Base-by-base conservation (phyloP, 2,797 vertebrate species). In the Dromococcyx pavoninus region DNA sequence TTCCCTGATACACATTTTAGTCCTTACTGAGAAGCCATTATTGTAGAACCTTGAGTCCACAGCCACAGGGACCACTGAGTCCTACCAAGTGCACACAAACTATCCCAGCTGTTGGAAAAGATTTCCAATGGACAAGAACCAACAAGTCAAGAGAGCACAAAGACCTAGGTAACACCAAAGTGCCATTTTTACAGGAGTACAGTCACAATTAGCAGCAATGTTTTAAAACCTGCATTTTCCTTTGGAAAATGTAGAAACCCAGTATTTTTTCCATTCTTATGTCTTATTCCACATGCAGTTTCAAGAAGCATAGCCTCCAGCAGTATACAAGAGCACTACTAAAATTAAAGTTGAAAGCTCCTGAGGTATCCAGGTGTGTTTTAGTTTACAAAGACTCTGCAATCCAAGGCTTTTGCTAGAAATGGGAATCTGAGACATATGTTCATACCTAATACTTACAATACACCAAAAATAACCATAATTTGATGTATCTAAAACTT, bases 11-110 rank as follows among this genome's bases (percentile, higher is more conserved):
- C 19, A 27, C 22, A 17, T 11, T 66, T 28, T 3, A 35, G 24
- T 22, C 27, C 18, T 0, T 15, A 39, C 13, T 27, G 21, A 60
- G 65, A 23, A 66, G 37, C 6, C 27, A 41, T 10, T 19, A 71
- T 3, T 9, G 35, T 0, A 35, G 6, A 5, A 22, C 30, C 18
- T 39, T 1, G 4, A 77, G 50, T 8, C 24, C 15, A 33, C 6
- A 28, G 7, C 13, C 56, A 66, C 18, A 53, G 62, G 39, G 51
- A 75, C 62, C 4, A 0, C 1, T 0, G 2, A 69, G 30, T 66
- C 37, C 41, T 27, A 73, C 12, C 18, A 56, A 41, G 11, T 2
- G 5, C 70, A 48, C 5, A 37, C 8, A 39, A 46, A 64, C 41
- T 27, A 43, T 0, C 46, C 32, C 16, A 69, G 28, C 37, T 79